Evolutionary conservation across 2,113 vertebrate genomes (phyloP).

Genomic region (Phyllopteryx taeniolatus): DNA sequence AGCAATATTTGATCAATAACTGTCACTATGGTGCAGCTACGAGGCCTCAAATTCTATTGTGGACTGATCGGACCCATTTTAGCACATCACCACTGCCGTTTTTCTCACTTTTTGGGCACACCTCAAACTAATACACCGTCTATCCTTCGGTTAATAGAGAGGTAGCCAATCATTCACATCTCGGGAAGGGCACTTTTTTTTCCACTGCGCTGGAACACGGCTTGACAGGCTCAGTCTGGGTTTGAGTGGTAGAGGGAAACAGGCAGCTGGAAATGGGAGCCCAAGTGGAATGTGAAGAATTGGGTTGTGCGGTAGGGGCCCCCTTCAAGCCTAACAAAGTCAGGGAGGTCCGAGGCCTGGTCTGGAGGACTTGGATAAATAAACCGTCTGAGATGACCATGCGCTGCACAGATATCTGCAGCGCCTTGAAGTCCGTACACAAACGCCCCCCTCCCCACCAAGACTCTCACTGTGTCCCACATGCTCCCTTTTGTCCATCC

Average conservation of each 20-base stretch:
- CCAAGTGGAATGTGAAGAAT: slow-evolving; percentile 81
- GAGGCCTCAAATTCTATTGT: not conserved
- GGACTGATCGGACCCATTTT: not conserved
- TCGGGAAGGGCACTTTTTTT: slow-evolving; percentile 5
- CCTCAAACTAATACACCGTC: too few relatives aligned
- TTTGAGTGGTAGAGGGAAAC: slow-evolving; percentile 59
- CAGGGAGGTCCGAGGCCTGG: slow-evolving; percentile 80
- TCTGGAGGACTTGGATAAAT: slow-evolving; percentile 83
- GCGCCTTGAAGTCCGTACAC: slow-evolving; percentile 63
- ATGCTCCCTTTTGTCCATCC: slow-evolving; percentile 18
- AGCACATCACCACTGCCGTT: too few relatives aligned
- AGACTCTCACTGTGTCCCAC: slow-evolving; percentile 36
- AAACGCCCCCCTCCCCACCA: slow-evolving; percentile 22
- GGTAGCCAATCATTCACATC: not conserved
- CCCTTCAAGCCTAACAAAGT: slow-evolving; percentile 84
- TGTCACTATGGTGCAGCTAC: too few relatives aligned
- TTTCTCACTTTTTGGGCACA: not conserved
- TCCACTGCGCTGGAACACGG: slow-evolving; percentile 21
- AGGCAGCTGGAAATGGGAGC: slow-evolving; percentile 78
- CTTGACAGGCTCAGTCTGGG: slow-evolving; percentile 17
- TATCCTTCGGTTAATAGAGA: slow-evolving; percentile 12
- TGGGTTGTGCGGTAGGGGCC: slow-evolving; percentile 77
- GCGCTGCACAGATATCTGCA: slow-evolving; percentile 77
- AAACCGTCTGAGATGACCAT: slow-evolving; percentile 79
- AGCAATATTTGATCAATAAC: too few relatives aligned